Evolutionary conservation across 2,797 vertebrate species (phyloP).

Genomic region (Myripristis jacobus): DNA sequence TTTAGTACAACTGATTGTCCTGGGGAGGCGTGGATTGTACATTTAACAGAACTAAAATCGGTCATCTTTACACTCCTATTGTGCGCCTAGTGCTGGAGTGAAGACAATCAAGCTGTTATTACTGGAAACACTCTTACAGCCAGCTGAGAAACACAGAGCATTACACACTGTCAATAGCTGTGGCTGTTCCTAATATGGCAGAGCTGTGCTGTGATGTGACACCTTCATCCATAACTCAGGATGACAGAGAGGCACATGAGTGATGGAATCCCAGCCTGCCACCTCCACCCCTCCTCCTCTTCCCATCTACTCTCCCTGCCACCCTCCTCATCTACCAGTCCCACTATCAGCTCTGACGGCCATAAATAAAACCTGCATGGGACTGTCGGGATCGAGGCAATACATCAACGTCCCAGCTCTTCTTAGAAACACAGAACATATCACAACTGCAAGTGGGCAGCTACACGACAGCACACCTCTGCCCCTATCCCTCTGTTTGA

Average conservation of each 20-base stretch:
- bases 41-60: no score
- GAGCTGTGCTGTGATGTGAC: slow-evolving; percentile 26
- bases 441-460: not conserved
- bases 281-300: slow-evolving; percentile 18
- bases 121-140: not conserved
- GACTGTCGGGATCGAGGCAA: slow-evolving; percentile 18
- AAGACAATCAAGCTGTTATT: not conserved
- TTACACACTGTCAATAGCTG: no score
- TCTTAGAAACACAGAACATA: slow-evolving; percentile 1
- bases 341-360: slow-evolving; percentile 7
- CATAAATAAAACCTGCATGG: slow-evolving; percentile 43
- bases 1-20: no score
- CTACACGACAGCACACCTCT: slow-evolving; percentile 10
- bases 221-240: slow-evolving; percentile 36
- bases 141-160: not conserved
- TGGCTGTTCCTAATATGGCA: not conserved
- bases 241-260: slow-evolving; percentile 33
- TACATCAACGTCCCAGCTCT: slow-evolving; percentile 38
- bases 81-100: not conserved
- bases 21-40: no score
- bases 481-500: not conserved
- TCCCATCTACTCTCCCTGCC: not conserved
- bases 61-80: no score
- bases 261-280: slow-evolving; percentile 18
- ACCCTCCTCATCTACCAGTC: not conserved